Evolutionary conservation across 2,888 invertebrate genomes (phyloP).

Genomic region (Thumatha senex): DNA sequence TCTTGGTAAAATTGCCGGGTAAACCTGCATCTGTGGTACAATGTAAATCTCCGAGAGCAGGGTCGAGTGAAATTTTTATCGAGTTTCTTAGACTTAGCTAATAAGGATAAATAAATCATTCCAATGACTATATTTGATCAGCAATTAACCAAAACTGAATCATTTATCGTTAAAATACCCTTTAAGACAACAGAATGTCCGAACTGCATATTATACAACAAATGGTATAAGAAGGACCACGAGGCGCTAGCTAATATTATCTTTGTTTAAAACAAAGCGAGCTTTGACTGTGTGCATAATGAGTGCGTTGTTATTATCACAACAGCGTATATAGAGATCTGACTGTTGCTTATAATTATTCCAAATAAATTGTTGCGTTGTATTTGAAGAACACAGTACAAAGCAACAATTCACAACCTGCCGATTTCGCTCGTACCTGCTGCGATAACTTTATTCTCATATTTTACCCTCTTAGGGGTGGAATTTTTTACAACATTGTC

Average conservation of each 20-base stretch:
- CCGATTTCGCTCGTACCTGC: no score
- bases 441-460: no score
- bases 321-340: conserved; percentile 43
- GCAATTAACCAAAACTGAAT: not conserved
- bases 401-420: no score
- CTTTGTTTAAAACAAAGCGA: conserved; percentile 46
- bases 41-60: no score
- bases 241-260: conserved; percentile 52
- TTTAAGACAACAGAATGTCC: conserved; percentile 4
- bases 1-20: conserved; percentile 18
- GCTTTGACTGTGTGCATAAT: conserved; percentile 45
- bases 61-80: no score
- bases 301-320: conserved; percentile 41
- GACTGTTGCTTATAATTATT: conserved; percentile 39
- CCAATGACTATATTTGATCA: not conserved
- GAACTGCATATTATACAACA: conserved; percentile 34
- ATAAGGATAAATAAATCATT: no score
- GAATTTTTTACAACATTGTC: no score
- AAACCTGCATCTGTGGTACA: not conserved
- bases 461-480: no score
- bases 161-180: not conserved
- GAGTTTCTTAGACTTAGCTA: no score
- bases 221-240: conserved; percentile 28
- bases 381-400: conserved; percentile 11
- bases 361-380: conserved; percentile 26